Evolutionary conservation across 1,140 invertebrate genomes (phyloP).

Genomic region (Pseudomyrmex sp.): DNA sequence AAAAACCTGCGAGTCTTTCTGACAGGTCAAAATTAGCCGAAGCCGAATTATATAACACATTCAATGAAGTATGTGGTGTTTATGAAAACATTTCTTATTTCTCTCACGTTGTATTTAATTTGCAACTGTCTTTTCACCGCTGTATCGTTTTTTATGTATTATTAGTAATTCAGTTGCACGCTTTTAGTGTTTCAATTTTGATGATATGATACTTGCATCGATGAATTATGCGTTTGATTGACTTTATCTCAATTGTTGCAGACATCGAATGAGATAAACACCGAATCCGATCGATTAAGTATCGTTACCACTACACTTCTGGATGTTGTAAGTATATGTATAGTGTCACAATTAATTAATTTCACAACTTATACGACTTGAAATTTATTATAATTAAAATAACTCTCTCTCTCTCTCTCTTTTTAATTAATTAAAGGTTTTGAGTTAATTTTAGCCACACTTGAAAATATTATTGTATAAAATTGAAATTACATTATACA

Average conservation of each 20-base stretch:
- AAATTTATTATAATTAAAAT: no score
- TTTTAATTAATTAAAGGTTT: no score
- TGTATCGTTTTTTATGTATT: background rate
- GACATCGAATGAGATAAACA: constrained; percentile 20
- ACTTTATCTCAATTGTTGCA: constrained; percentile 9
- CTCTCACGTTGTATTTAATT: background rate
- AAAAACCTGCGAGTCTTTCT: no score
- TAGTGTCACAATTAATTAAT: background rate
- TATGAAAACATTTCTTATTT: background rate
- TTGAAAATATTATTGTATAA: no score
- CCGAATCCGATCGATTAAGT: constrained; percentile 73
- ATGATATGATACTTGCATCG: background rate
- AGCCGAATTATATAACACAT: background rate
- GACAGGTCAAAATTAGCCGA: background rate
- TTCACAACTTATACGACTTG: no score
- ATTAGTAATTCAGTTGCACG: background rate
- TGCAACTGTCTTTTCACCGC: background rate
- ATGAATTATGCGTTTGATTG: background rate
- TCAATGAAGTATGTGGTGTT: constrained; percentile 6
- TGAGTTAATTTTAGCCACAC: no score
- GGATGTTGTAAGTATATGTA: constrained; percentile 75
- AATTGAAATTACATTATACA: no score
- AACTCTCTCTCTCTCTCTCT: no score
- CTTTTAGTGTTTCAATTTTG: background rate
- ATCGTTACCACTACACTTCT: constrained; percentile 77